These are phyloP conservation scores for Tribolium freemani DNA, from an alignment of 2,888 invertebrate species.

Conservation along the genomic window DNA sequence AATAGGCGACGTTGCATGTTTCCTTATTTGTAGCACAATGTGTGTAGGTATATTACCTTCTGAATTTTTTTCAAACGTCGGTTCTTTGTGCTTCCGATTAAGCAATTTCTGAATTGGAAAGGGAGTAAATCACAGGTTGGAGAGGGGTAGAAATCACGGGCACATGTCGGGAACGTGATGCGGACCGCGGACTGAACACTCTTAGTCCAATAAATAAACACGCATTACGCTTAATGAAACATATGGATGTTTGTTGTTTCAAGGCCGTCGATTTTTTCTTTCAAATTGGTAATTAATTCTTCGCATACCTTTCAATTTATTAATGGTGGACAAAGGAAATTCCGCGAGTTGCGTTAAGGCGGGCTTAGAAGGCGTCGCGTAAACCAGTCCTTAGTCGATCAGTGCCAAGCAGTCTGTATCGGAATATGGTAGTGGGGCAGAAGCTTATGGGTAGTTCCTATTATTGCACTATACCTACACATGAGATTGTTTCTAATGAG, in stretches of 20 bases:
- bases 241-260: conserved; percentile 25
- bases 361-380: background rate
- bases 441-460: conserved; percentile 15
- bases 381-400: background rate
- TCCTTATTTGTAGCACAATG: conserved; percentile 39
- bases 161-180: conserved; percentile 28
- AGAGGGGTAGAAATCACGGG: conserved; percentile 21
- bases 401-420: conserved; percentile 40
- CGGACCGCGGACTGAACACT: conserved; percentile 15
- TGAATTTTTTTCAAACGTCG: conserved; percentile 10
- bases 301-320: conserved; percentile 36
- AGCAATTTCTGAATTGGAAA: conserved; percentile 11
- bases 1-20: conserved; percentile 31
- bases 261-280: conserved; percentile 20
- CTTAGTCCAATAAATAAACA: background rate
- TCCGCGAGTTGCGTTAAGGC: conserved; percentile 15
- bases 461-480: conserved; percentile 8
- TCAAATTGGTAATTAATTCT: conserved; percentile 34
- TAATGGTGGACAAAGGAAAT: conserved; percentile 34
- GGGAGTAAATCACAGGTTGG: background rate
- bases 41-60: conserved; percentile 40
- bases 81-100: conserved; percentile 28
- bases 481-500: conserved; percentile 3
- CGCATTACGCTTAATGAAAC: conserved; percentile 20
- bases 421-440: conserved; percentile 13